Base-by-base conservation (phyloP, 2,888 invertebrate species). In the Shargacucullia verbasci region DNA sequence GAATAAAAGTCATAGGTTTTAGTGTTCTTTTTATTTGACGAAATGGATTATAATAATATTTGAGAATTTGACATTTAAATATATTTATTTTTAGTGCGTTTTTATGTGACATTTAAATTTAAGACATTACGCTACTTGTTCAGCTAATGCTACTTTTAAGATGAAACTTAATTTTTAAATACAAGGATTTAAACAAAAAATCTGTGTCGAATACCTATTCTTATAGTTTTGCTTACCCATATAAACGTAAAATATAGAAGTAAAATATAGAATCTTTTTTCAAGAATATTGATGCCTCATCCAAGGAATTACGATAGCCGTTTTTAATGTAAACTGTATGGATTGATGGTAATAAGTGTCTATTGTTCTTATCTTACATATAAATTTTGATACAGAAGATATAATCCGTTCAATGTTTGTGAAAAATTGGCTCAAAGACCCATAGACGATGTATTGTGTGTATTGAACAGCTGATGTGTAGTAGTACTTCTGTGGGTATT, bases 301-400 rank as follows among this genome's bases (percentile, higher is more conserved):
- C 60, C 70, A 31, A 11, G 11, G 25, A 49, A 52, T 72, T 53
- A 56, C 54, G 39, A 47, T 54, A 54, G 58, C 43, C 35, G 58
- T 50, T 73, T 58, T 62, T 44, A 50, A 72, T 72, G 72, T 44
- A 73, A 72, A 73, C 70, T 53, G 46, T 54, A 8, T 59, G 50
- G 60, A 73, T 73, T 63, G 62, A 73, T 73, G 46, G 45, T 72
- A 62, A 73, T 70, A 73, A 73, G 61, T 65, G 56, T 66, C 45
- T 49, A 55, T 55, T 48, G 59, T 20, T 35, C 52, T 61, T 38
- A 29, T 31, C n/a, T 4, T 13, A 33, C 63, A 43, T 14, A 9
- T 6, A 13, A 45, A 34, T 35, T 33, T 14, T 31, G 15, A 12
- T n/a, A 29, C 65, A 67, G 65, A 67, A 67, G 34, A 15, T 40